Percentiles rank a stretch among this genome's conserved stretches.
Evolutionary conservation across 1,140 invertebrate genomes (phyloP).

Genomic region (Drosophila subpulchrella): DNA sequence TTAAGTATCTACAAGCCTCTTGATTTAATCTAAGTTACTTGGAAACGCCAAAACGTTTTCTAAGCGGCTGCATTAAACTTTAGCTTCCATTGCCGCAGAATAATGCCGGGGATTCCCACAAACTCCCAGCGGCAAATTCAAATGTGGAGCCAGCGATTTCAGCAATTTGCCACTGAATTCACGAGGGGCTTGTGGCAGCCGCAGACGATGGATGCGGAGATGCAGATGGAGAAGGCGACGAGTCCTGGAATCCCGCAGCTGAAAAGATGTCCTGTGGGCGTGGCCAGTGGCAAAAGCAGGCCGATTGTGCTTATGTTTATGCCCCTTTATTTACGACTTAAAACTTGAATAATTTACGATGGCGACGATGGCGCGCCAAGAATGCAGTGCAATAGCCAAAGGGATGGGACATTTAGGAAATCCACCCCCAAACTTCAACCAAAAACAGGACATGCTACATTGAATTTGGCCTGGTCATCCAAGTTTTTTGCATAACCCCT

Average conservation of each 20-base stretch:
- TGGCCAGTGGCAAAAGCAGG: conserved; percentile 47
- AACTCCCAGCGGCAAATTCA: conserved; percentile 9
- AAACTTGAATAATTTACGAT: conserved; percentile 81
- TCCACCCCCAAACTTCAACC: conserved; percentile 19
- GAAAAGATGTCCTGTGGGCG: conserved; percentile 42
- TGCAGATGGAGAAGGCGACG: not conserved
- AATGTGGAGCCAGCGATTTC: conserved; percentile 24
- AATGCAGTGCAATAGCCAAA: conserved; percentile 43
- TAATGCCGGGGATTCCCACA: conserved; percentile 31
- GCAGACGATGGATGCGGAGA: not conserved
- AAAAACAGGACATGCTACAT: conserved; percentile 58
- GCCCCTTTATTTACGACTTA: conserved; percentile 75
- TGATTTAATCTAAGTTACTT: not conserved
- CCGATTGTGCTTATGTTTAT: conserved; percentile 72
- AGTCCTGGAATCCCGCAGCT: conserved; percentile 4
- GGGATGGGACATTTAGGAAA: conserved; percentile 16
- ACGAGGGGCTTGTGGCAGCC: not conserved
- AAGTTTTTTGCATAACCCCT: conserved; percentile 22
- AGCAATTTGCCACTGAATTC: conserved; percentile 39
- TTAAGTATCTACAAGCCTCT: no score
- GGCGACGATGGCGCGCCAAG: conserved; percentile 27
- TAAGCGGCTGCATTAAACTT: conserved; percentile 4
- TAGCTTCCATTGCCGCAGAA: conserved; percentile 7
- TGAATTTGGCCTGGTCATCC: conserved; percentile 47
- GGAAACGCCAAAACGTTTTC: not conserved